Percentiles rank a stretch among this genome's conserved stretches.
These are phyloP conservation scores for Acleris cristana DNA, from an alignment of 2,888 invertebrate genomes.

Conservation along the genomic window DNA sequence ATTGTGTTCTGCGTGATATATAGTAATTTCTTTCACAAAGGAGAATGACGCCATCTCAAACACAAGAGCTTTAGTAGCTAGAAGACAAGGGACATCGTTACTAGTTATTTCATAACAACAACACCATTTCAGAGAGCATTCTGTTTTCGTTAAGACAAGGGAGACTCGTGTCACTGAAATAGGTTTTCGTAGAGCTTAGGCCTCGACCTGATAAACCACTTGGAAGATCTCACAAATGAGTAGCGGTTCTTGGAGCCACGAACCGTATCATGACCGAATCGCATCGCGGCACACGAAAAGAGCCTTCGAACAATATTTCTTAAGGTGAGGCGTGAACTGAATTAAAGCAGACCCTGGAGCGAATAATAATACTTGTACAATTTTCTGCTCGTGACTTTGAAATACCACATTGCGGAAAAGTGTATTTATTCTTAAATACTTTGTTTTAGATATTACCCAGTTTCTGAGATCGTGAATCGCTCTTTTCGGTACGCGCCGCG, in stretches of 20 bases:
- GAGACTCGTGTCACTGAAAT: not conserved
- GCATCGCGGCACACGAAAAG: constrained; percentile 31
- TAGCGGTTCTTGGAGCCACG: constrained; percentile 29
- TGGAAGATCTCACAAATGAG: constrained; percentile 13
- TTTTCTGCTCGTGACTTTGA: constrained; percentile 32
- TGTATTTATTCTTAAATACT: constrained; percentile 2
- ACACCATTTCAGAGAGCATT: not conserved
- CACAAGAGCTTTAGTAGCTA: constrained; percentile 1
- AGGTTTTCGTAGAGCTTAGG: no score
- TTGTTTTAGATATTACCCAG: no score
- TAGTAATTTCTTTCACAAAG: constrained; percentile 18
- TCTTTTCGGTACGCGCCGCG: no score
- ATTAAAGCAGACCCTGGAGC: constrained; percentile 32
- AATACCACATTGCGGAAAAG: constrained; percentile 26
- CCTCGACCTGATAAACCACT: constrained; percentile 8
- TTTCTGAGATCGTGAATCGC: constrained; percentile 4
- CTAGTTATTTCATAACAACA: constrained; percentile 5
- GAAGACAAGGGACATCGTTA: constrained; percentile 6
- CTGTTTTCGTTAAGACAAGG: not conserved
- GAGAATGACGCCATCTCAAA: constrained; percentile 13
- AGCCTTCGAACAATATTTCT: constrained; percentile 34
- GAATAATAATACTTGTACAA: constrained; percentile 32
- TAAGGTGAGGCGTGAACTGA: constrained; percentile 28
- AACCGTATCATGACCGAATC: constrained; percentile 30
- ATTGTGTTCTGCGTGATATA: not conserved